Conservation (phyloP, 2,113 vertebrate genomes). For the Semicossyphus pulcher region DNA sequence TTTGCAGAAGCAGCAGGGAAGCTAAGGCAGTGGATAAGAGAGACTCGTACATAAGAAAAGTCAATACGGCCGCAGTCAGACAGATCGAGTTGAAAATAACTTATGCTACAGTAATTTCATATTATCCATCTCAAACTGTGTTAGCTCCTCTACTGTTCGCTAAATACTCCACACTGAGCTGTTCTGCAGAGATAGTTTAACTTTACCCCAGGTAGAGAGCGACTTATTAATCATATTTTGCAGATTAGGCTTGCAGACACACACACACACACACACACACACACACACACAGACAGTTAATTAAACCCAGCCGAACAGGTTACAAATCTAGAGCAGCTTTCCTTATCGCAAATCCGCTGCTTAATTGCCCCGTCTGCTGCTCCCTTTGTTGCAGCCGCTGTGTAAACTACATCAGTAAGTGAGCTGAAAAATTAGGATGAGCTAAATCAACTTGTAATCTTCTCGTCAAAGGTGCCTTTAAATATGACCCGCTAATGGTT, state of each 20-base stretch:
- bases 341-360: constrained; percentile 54
- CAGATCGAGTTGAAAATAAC: constrained; percentile 14
- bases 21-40: not conserved
- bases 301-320: constrained; percentile 67
- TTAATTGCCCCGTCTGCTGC: constrained; percentile 63
- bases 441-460: constrained; percentile 55
- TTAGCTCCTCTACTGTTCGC: constrained; percentile 1
- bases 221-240: constrained; percentile 50
- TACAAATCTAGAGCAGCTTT: constrained; percentile 55
- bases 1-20: constrained; percentile 7
- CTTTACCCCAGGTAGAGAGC: constrained; percentile 26
- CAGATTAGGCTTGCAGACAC: constrained; percentile 10
- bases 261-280: not conserved
- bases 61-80: not conserved
- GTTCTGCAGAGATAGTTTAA: constrained; percentile 29
- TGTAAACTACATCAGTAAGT: constrained; percentile 48
- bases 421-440: constrained; percentile 53
- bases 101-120: not conserved
- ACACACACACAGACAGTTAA: constrained; percentile 40
- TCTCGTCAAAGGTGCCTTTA: constrained; percentile 46
- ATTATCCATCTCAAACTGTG: constrained; percentile 11
- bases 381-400: constrained; percentile 42
- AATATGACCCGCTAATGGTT: constrained; percentile 35
- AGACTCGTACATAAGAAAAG: not conserved
- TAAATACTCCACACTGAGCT: constrained; percentile 4